Conservation (phyloP, 2,797 vertebrate species). For the Premnoplex brunnescens region DNA sequence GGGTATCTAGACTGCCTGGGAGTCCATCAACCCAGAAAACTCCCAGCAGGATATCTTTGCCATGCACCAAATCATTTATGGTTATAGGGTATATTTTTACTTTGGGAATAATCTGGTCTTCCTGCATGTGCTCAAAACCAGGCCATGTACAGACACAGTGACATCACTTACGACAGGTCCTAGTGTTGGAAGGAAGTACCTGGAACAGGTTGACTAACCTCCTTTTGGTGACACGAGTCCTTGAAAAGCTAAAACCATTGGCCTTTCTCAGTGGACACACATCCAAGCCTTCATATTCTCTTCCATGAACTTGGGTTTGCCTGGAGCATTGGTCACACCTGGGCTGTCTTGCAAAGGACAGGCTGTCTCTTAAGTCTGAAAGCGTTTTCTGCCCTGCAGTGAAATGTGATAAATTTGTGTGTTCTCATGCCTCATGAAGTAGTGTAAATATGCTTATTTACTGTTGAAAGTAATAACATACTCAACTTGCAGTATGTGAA, state of each 20-base stretch:
- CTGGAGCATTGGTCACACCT: rapidly evolving
- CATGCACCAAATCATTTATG: neutral
- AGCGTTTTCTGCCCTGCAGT: neutral
- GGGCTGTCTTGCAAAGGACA: neutral
- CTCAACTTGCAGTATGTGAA: neutral
- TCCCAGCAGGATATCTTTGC: neutral
- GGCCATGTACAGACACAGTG: neutral
- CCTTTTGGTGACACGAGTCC: rapidly evolving
- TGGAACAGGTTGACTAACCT: neutral
- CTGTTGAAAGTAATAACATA: neutral
- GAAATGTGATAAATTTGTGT: neutral
- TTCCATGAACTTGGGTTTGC: neutral
- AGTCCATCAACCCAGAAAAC: neutral
- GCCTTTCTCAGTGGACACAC: too few relatives aligned
- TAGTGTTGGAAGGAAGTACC: neutral
- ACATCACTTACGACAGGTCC: neutral
- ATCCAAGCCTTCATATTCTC: neutral
- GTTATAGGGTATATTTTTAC: neutral
- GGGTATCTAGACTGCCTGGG: neutral
- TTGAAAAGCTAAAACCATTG: neutral
- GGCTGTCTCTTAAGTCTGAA: neutral
- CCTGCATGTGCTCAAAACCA: neutral
- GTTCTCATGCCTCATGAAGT: neutral
- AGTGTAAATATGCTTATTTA: neutral
- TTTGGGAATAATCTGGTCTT: neutral